Base-by-base conservation (phyloP, 2,113 vertebrate genomes). In the Pachycephala philippinensis region DNA sequence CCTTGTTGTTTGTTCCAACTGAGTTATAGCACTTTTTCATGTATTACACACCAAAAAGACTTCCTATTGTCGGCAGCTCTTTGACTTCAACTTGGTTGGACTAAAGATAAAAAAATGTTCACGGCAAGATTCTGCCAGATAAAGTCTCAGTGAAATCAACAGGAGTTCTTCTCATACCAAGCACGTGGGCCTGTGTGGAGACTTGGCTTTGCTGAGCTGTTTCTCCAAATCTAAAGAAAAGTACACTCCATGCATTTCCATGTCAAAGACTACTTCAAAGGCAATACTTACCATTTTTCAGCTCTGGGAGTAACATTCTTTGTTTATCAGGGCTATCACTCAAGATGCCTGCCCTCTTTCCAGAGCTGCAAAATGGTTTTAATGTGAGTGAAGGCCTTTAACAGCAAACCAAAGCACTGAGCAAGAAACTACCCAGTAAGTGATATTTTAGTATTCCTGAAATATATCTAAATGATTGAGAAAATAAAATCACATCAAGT, bases 201-300 rank as follows among this genome's bases (percentile, higher is more conserved):
- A 27, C 79, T 74, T 81, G 72, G 66, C 72, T 93, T 76, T 57
- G 80, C 87, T 82, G 57, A 91, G 66, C 71, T 95, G 37, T 85
- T 90, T 50, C 24, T 60, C 47, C 71, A 80, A 77, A 77, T 59
- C 88, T 53, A 45, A 93, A 87, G 53, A 28, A n/a, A 94, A 93
- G 76, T 45, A 80, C 40, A 24, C 65, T 87, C 72, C 21, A 66
- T 0, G 0, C 31, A 37, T 90, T 79, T 84, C 71, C 84, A 93
- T 60, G 85, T 88, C 90, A 95, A 89, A 96, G 61, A 52, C 56
- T 64, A 90, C 95, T 96, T 95, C 95, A 97, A 96, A 96, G 81
- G 96, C 87, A 77, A 84, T 54, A 64, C 59, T 80, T 47, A 44
- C 52, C 60, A 84, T 87, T 95, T 87, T 92, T 90, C 61, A 78